phyloP scores from a whole-genome alignment of 2,888 invertebrate genomes.

The Hirtodrosophila confusa region DNA sequence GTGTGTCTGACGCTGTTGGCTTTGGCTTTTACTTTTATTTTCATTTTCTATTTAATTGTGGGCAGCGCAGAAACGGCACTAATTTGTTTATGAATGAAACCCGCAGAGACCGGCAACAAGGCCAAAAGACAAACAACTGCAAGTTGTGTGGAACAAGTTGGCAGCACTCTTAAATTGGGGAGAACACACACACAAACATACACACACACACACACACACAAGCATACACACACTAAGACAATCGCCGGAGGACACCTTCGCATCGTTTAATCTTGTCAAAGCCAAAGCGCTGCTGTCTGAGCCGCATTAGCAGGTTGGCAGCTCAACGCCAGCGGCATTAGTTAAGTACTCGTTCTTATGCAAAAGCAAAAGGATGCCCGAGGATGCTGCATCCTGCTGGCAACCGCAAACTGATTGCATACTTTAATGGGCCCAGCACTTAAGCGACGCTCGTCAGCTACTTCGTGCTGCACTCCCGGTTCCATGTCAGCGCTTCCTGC shows the following conservation, averaged over 20 bases:
- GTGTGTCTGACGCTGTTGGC: slow-evolving; percentile 18
- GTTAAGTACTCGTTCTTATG: slow-evolving; percentile 5
- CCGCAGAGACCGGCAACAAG: slow-evolving; percentile 13
- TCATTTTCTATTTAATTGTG: slow-evolving; percentile 50
- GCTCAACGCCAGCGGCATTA: slow-evolving; percentile 12
- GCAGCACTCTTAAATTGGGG: slow-evolving; percentile 19
- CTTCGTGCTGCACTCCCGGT: neutral
- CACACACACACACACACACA: neutral
- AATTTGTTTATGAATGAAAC: slow-evolving; percentile 67
- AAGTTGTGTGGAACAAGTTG: slow-evolving; percentile 1
- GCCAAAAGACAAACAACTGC: no score
- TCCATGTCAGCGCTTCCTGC: slow-evolving; percentile 20
- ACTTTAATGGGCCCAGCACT: slow-evolving; percentile 77
- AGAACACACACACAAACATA: slow-evolving; percentile 3
- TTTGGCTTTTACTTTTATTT: slow-evolving; percentile 20
- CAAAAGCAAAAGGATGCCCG: neutral
- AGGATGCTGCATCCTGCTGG: slow-evolving; percentile 17
- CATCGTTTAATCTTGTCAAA: slow-evolving; percentile 29
- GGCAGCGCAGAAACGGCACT: slow-evolving; percentile 37
- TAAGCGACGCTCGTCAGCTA: slow-evolving; percentile 40
- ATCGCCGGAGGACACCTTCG: neutral
- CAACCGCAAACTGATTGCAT: slow-evolving; percentile 74
- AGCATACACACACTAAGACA: neutral
- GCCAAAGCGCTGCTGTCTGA: neutral
- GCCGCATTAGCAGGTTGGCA: slow-evolving; percentile 10